These are phyloP conservation scores for Ypsolopha sequella DNA, from an alignment of 2,888 invertebrate genomes.

Conservation along the genomic window DNA sequence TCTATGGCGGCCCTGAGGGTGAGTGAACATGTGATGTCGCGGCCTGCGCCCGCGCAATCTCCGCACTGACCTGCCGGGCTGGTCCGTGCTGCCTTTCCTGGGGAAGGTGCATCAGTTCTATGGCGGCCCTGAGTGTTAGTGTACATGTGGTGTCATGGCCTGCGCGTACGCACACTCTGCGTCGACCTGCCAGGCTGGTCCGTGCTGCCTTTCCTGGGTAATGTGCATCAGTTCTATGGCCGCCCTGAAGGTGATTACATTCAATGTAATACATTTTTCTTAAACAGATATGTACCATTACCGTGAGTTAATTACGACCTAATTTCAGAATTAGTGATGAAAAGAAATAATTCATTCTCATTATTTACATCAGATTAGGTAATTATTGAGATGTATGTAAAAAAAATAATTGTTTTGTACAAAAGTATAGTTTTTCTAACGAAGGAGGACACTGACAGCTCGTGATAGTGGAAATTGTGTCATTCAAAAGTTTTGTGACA, in stretches of 20 bases:
- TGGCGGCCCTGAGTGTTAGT: conserved; percentile 24
- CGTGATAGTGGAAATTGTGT: too few relatives aligned
- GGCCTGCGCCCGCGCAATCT: conserved; percentile 22
- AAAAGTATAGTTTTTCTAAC: too few relatives aligned
- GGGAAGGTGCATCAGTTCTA: conserved; percentile 27
- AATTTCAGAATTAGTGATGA: too few relatives aligned
- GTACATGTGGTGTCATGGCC: conserved; percentile 16
- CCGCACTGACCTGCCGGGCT: conserved; percentile 25
- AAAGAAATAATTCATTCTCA: too few relatives aligned
- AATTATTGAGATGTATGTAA: too few relatives aligned
- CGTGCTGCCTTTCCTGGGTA: conserved; percentile 19
- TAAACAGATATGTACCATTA: too few relatives aligned
- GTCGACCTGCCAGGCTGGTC: conserved; percentile 24
- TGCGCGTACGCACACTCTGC: conserved; percentile 23
- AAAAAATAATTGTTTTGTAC: too few relatives aligned
- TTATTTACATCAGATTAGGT: too few relatives aligned
- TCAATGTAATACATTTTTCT: too few relatives aligned
- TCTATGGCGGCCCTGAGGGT: conserved; percentile 25
- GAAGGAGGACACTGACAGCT: too few relatives aligned
- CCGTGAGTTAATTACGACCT: too few relatives aligned
- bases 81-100: conserved; percentile 26
- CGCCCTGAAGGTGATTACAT: conserved; percentile 23
- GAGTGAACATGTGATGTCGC: conserved; percentile 12
- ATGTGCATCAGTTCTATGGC: conserved; percentile 23
- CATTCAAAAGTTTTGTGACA: too few relatives aligned